These are phyloP conservation scores for Cylindroiulus punctatus DNA, from an alignment of 2,888 invertebrate species.

Conservation along the genomic window DNA sequence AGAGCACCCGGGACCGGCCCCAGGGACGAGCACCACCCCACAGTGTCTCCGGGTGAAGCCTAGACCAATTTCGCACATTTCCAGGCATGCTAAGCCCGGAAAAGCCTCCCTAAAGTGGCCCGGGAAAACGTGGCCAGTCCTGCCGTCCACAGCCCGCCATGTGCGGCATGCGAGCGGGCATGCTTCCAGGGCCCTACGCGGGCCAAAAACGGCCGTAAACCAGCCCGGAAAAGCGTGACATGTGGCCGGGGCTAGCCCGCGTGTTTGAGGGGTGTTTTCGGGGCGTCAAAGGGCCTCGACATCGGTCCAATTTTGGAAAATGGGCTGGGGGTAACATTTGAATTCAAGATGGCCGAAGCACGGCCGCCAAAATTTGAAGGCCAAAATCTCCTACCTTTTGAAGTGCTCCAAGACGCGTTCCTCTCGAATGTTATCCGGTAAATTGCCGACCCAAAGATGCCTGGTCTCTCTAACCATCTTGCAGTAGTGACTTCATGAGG, in stretches of 20 bases:
- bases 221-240: background rate
- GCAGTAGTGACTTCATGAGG: constrained; percentile 77
- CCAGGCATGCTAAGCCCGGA: no score
- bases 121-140: no score
- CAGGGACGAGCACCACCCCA: no score
- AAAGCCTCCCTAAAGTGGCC: no score
- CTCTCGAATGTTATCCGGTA: constrained; percentile 99
- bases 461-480: constrained; percentile 99
- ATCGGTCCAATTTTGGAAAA: background rate
- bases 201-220: background rate
- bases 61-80: no score
- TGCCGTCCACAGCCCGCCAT: background rate
- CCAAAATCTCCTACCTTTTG: constrained; percentile 80
- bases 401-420: constrained; percentile 97
- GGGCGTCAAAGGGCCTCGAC: background rate
- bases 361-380: constrained; percentile 59
- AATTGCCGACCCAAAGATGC: constrained; percentile 99
- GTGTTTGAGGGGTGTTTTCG: background rate
- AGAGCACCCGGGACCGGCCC: no score
- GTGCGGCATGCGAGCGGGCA: no score
- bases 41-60: no score
- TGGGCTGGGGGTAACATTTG: background rate
- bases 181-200: background rate
- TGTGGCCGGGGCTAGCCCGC: background rate
- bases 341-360: constrained; percentile 56